Evolutionary conservation across 2,113 vertebrate genomes (phyloP), one percentile per base, ranked within the genome.

Genomic region (Sterrhoptilus dennistouni): DNA sequence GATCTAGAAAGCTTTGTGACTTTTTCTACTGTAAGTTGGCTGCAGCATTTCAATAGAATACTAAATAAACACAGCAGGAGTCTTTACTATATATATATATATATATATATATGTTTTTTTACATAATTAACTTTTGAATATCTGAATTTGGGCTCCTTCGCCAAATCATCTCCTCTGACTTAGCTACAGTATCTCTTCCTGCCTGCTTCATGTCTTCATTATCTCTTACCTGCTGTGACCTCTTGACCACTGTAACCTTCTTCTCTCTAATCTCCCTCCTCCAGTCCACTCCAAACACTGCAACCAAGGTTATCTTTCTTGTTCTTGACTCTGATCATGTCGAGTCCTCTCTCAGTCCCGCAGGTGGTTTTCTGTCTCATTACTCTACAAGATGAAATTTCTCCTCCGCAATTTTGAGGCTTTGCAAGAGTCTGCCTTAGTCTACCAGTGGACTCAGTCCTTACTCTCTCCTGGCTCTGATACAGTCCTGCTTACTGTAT

Each of bases 361-460:
- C 18, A 14, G 35, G 68, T 93, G 76, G 66, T 78, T 92, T 95
- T 92, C 79, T 14, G 8, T 88, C 72, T 95, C 47, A 66, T 86
- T 93, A 86, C 28, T 68, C 33, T 61, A 90, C 45, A 92, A 90
- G 63, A 63, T 83, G 82, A 88, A 83, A 92, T 52, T 90, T 92
- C 47, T 92, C 71, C 75, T 86, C 52, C 28, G 23, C 60, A 88
- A 59, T 94, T 96, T 77, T 59, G 82, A 81, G 56, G 22, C 25
- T 86, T 90, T 90, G 14, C 59, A 81, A 78, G 79, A 53, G n/a
- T 63, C n/a, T 88, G 24, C 33, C 38, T 70, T 65, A 88, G 33
- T 56, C 59, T 86, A 74, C 25, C 22, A 54, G 64, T 59, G 54
- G 33, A 65, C 53, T 16, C 15, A 82, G 59, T 63, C 28, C 17